phyloP scores from a whole-genome alignment of 2,113 vertebrate genomes.

The Pyrgilauda ruficollis region DNA sequence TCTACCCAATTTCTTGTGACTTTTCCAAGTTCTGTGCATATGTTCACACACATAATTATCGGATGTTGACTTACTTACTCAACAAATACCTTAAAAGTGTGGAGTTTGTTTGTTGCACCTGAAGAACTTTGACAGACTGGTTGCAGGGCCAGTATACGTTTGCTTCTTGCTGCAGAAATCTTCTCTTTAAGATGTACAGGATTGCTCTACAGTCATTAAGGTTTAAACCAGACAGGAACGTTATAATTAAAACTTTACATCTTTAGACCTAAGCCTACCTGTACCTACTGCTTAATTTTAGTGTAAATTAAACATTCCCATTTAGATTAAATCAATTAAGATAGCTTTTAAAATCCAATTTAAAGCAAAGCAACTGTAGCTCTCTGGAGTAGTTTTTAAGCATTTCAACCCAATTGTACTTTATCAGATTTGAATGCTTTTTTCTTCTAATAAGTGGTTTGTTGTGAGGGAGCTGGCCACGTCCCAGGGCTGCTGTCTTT shows the following conservation, averaged over 20 bases:
- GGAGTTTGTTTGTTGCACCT: background rate
- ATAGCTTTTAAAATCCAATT: background rate
- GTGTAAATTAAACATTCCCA: background rate
- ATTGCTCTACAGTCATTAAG: background rate
- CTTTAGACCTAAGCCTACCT: background rate
- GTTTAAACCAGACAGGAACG: background rate
- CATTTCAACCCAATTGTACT: background rate
- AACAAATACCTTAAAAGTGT: background rate
- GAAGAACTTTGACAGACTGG: background rate
- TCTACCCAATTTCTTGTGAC: background rate
- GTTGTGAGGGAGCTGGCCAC: background rate
- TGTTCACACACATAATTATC: background rate
- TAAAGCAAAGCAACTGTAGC: background rate
- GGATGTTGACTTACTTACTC: background rate
- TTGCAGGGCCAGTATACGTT: background rate
- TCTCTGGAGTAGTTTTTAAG: background rate
- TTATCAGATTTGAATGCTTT: background rate
- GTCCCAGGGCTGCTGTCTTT: background rate
- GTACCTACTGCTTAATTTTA: background rate
- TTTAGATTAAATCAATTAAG: background rate
- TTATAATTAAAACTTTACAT: background rate
- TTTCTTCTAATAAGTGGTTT: background rate
- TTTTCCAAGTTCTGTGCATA: background rate
- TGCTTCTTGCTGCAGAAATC: background rate
- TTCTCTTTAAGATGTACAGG: background rate